Percentiles rank a stretch among this genome's conserved stretches.
Evolutionary conservation across 2,797 vertebrate genomes (phyloP).

Genomic region (Craterocephalus amniculus): DNA sequence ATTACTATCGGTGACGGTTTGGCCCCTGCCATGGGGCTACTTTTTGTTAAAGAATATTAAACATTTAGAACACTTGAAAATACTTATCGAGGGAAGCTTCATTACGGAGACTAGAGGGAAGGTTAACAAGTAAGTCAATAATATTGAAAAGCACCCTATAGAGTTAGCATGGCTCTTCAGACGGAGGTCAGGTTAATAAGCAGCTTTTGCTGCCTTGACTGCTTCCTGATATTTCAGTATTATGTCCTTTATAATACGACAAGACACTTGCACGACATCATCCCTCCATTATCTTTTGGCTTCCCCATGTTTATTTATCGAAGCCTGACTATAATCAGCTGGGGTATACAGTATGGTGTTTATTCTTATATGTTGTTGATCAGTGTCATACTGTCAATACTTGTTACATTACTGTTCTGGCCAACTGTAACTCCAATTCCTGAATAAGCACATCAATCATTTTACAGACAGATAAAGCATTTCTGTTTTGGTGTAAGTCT

Average conservation of each 20-base stretch:
- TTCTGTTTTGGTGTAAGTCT: background rate
- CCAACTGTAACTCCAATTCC: background rate
- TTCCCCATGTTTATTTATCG: conserved; percentile 42
- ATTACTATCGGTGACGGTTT: conserved; percentile 43
- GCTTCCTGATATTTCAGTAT: conserved; percentile 55
- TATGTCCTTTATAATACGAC: conserved; percentile 44
- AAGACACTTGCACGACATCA: conserved; percentile 46
- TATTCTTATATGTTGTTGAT: conserved; percentile 22
- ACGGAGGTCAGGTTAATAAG: conserved; percentile 63
- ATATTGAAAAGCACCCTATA: conserved; percentile 62
- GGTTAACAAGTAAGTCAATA: conserved; percentile 67
- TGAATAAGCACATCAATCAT: background rate
- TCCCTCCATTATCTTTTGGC: conserved; percentile 36
- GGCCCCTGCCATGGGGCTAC: conserved; percentile 31
- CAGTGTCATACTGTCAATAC: conserved; percentile 28
- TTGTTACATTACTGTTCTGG: background rate
- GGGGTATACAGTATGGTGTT: conserved; percentile 5
- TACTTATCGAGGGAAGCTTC: conserved; percentile 52
- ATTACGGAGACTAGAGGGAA: conserved; percentile 52
- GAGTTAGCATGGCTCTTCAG: conserved; percentile 63
- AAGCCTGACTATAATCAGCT: conserved; percentile 9
- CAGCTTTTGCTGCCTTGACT: conserved; percentile 45
- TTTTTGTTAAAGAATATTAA: conserved; percentile 57
- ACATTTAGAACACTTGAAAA: conserved; percentile 54
- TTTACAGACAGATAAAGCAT: background rate